A percentile compares a stretch with the other conserved stretches of the same genome.
These are phyloP conservation scores for Orthosia cruda DNA, from an alignment of 2,888 invertebrate genomes.

Conservation along the genomic window DNA sequence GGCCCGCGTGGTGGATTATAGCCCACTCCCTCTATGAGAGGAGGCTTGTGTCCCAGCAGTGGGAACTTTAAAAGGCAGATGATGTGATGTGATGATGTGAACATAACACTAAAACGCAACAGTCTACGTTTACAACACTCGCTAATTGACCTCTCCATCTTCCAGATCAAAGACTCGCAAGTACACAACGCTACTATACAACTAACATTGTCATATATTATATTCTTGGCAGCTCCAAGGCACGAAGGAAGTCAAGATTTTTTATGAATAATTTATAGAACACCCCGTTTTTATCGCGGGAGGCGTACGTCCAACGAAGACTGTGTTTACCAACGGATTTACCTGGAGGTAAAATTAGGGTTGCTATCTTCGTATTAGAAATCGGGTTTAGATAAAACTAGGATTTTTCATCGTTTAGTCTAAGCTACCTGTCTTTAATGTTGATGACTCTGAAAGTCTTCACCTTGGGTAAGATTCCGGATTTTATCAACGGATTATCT, in stretches of 20 bases:
- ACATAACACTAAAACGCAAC: not conserved
- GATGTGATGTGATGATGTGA: too few species aligned
- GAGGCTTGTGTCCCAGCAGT: too few species aligned
- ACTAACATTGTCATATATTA: slow-evolving; percentile 60
- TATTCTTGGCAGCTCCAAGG: slow-evolving; percentile 45
- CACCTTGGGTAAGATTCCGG: not conserved
- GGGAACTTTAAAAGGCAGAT: too few species aligned
- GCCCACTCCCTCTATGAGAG: too few species aligned
- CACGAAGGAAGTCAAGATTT: slow-evolving; percentile 81
- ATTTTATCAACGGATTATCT: slow-evolving; percentile 34
- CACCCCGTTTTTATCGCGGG: slow-evolving; percentile 83
- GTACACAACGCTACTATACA: slow-evolving; percentile 14
- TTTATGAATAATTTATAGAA: slow-evolving; percentile 89
- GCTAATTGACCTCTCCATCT: slow-evolving; percentile 4
- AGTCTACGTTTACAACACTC: not conserved
- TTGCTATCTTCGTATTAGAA: slow-evolving; percentile 28
- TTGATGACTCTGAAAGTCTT: slow-evolving; percentile 21
- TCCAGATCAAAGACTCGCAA: slow-evolving; percentile 38
- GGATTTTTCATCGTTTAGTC: slow-evolving; percentile 36
- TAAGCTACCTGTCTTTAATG: slow-evolving; percentile 23
- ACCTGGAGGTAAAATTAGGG: slow-evolving; percentile 67
- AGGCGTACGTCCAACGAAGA: slow-evolving; percentile 68
- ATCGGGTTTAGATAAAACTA: slow-evolving; percentile 41
- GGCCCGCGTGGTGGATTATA: too few species aligned
- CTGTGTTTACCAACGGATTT: slow-evolving; percentile 75